Conservation (phyloP, 2,888 invertebrate genomes). For the Frankliniella intonsa region DNA sequence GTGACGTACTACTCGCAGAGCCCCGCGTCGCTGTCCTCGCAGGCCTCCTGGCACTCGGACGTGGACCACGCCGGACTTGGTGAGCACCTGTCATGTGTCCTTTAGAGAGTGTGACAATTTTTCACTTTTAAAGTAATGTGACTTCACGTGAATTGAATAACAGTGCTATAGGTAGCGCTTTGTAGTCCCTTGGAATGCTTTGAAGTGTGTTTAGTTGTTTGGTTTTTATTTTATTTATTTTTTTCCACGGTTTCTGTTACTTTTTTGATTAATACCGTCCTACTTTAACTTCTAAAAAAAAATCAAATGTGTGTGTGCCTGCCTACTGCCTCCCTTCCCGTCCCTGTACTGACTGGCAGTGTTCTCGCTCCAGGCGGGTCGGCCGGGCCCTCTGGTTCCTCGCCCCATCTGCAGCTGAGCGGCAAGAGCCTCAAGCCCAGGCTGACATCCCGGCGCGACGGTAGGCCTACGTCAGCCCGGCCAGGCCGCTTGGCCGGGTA, state of each 20-base stretch:
- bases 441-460: slow-evolving; percentile 2
- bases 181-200: too few relatives aligned
- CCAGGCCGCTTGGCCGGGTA: too few relatives aligned
- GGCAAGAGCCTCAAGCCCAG: not conserved
- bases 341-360: not conserved
- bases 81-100: slow-evolving; percentile 35
- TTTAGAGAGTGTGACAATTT: not conserved
- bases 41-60: slow-evolving; percentile 52
- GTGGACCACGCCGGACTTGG: slow-evolving; percentile 46
- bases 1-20: slow-evolving; percentile 51
- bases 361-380: not conserved
- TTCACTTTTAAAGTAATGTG: too few relatives aligned
- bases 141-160: too few relatives aligned
- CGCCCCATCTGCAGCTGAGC: not conserved
- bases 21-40: slow-evolving; percentile 49
- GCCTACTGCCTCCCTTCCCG: not conserved
- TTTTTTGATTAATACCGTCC: not conserved
- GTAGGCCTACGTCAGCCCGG: not conserved
- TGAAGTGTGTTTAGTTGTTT: too few relatives aligned
- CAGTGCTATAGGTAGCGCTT: too few relatives aligned
- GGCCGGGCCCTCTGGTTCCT: not conserved
- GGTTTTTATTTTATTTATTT: too few relatives aligned
- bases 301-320: not conserved
- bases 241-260: not conserved
- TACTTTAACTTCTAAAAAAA: not conserved